Evolutionary conservation across 2,888 invertebrate genomes (phyloP).

Genomic region (Stenotaenia linearis): DNA sequence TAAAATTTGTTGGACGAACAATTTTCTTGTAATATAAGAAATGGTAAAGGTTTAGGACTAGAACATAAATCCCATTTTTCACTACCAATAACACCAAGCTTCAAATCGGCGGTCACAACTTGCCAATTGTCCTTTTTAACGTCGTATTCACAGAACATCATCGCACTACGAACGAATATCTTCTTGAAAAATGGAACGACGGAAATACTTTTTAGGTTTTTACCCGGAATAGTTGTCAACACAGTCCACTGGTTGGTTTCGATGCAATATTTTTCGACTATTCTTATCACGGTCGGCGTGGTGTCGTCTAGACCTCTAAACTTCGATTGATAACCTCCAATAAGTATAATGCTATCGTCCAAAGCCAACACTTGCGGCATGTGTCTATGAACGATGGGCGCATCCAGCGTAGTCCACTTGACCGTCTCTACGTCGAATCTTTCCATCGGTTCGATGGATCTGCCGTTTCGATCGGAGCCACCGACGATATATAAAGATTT

Average conservation of each 20-base stretch:
- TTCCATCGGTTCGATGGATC: background rate
- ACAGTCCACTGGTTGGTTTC: background rate
- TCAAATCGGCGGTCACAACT: background rate
- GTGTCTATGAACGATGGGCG: background rate
- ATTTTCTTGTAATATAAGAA: background rate
- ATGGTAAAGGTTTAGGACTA: background rate
- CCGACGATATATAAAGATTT: background rate
- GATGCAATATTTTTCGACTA: background rate
- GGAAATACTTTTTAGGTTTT: background rate
- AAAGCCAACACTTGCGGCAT: background rate
- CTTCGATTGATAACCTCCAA: background rate
- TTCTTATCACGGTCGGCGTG: background rate
- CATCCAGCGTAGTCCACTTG: background rate
- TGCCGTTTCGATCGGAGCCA: background rate
- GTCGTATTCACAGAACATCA: background rate
- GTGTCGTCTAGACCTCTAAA: background rate
- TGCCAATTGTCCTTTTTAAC: background rate
- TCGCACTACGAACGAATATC: background rate
- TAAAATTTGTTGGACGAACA: background rate
- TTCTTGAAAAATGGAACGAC: background rate
- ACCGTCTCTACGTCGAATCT: background rate
- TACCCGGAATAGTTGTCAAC: background rate
- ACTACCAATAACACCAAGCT: background rate
- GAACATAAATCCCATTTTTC: background rate
- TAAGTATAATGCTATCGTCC: background rate